Evolutionary conservation across 92 coral and sea anemone species (phyloP).

Genomic region (Nematostella vectensis): DNA sequence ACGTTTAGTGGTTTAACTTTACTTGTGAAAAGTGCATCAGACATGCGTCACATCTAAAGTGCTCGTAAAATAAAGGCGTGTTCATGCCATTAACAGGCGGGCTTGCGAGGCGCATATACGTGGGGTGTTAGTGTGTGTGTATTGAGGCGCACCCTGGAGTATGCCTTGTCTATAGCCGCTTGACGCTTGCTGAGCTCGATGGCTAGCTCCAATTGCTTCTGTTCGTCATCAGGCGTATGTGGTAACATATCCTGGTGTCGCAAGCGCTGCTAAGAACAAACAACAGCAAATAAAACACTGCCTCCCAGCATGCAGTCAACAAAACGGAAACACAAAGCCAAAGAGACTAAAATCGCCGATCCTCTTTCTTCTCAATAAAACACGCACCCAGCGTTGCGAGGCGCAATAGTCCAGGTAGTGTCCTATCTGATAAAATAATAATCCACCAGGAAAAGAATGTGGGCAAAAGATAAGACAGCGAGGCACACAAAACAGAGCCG

Average conservation of each 20-base stretch:
- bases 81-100: no score
- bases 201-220: constrained; percentile 72
- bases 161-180: constrained; percentile 22
- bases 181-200: constrained; percentile 78
- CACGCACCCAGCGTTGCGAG: background rate
- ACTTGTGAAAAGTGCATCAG: no score
- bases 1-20: background rate
- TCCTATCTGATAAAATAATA: no score
- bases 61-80: no score
- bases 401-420: no score
- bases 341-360: no score
- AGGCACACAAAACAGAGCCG: no score
- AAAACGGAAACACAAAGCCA: background rate
- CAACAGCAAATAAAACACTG: constrained; percentile 13
- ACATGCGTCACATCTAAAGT: no score
- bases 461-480: no score
- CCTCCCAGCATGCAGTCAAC: background rate
- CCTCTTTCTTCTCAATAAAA: no score
- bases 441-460: no score
- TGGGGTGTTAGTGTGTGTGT: no score
- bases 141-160: constrained; percentile 59
- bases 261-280: constrained; percentile 30
- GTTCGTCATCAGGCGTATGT: constrained; percentile 58
- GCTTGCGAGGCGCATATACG: background rate
- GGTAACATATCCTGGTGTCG: constrained; percentile 31